Percentiles rank a stretch among this genome's conserved stretches.
phyloP scores from a whole-genome alignment of 2,888 invertebrate genomes.

The Eudasyphora cyanicolor region DNA sequence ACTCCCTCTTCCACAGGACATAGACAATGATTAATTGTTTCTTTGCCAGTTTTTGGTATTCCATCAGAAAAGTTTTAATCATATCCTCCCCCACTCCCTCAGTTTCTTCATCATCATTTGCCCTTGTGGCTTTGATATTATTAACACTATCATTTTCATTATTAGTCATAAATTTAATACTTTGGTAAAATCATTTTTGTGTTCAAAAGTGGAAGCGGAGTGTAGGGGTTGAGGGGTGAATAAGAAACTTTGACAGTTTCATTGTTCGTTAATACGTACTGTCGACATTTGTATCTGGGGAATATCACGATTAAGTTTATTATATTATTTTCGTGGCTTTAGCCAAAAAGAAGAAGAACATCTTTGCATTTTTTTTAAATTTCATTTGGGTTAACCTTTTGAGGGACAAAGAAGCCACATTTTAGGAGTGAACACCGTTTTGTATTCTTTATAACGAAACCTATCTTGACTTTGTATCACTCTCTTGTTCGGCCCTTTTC shows the following conservation, averaged over 20 bases:
- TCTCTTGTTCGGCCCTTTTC: not conserved
- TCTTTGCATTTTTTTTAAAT: not conserved
- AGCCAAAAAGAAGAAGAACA: not conserved
- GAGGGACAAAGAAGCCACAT: not conserved
- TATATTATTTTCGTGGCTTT: slow-evolving; percentile 12
- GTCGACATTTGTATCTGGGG: slow-evolving; percentile 59
- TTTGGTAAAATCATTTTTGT: too few relatives aligned
- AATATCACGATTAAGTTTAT: slow-evolving; percentile 51
- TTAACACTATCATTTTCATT: slow-evolving; percentile 57
- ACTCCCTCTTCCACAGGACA: not conserved
- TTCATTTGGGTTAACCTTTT: not conserved
- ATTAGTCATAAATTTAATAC: slow-evolving; percentile 51
- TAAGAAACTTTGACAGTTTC: slow-evolving; percentile 59
- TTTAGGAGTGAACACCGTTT: not conserved
- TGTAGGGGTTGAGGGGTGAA: not conserved
- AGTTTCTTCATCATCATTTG: not conserved
- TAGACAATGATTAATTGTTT: slow-evolving; percentile 52
- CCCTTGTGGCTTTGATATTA: slow-evolving; percentile 16
- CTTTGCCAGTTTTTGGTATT: slow-evolving; percentile 23
- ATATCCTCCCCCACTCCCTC: not conserved
- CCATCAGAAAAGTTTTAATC: slow-evolving; percentile 23
- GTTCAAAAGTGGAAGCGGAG: too few relatives aligned
- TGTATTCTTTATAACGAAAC: not conserved
- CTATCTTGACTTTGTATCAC: too few relatives aligned
- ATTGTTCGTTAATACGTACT: slow-evolving; percentile 43